A percentile compares a stretch with the other conserved stretches of the same genome.
Evolutionary conservation across 2,888 invertebrate species (phyloP).

Genomic region (Crepidodera aurea): DNA sequence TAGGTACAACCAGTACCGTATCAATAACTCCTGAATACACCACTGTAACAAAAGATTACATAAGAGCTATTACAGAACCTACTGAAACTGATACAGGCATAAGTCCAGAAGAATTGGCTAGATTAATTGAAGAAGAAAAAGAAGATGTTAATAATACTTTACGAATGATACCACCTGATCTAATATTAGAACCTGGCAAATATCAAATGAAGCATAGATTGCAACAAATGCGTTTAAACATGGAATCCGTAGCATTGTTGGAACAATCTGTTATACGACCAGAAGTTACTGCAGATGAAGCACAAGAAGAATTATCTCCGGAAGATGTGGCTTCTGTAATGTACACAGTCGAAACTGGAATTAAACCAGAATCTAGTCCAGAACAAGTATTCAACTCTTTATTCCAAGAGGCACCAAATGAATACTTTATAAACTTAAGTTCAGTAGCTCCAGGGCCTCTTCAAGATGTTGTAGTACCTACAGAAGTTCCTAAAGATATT

Average conservation of each 20-base stretch:
- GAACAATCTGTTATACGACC: slow-evolving; percentile 52
- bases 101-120: slow-evolving; percentile 49
- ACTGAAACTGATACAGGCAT: slow-evolving; percentile 32
- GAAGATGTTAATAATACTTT: slow-evolving; percentile 55
- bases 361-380: slow-evolving; percentile 53
- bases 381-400: slow-evolving; percentile 54
- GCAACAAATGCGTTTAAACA: slow-evolving; percentile 50
- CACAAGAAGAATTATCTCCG: slow-evolving; percentile 53
- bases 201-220: slow-evolving; percentile 52
- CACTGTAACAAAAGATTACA: slow-evolving; percentile 25
- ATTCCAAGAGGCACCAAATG: slow-evolving; percentile 47
- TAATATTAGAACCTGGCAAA: slow-evolving; percentile 49
- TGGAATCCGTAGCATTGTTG: slow-evolving; percentile 51
- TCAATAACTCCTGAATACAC: slow-evolving; percentile 39
- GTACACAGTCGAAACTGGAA: slow-evolving; percentile 56
- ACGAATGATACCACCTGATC: slow-evolving; percentile 53
- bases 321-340: slow-evolving; percentile 57
- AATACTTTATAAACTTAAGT: slow-evolving; percentile 46
- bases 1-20: slow-evolving; percentile 40
- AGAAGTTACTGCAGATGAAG: slow-evolving; percentile 51
- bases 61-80: slow-evolving; percentile 22
- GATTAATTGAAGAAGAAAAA: slow-evolving; percentile 55
- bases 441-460: slow-evolving; percentile 56
- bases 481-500: slow-evolving; percentile 44
- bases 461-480: slow-evolving; percentile 56